These are phyloP conservation scores for Parotocinclus haroldoi DNA, from an alignment of 2,797 vertebrate genomes.

Conservation along the genomic window DNA sequence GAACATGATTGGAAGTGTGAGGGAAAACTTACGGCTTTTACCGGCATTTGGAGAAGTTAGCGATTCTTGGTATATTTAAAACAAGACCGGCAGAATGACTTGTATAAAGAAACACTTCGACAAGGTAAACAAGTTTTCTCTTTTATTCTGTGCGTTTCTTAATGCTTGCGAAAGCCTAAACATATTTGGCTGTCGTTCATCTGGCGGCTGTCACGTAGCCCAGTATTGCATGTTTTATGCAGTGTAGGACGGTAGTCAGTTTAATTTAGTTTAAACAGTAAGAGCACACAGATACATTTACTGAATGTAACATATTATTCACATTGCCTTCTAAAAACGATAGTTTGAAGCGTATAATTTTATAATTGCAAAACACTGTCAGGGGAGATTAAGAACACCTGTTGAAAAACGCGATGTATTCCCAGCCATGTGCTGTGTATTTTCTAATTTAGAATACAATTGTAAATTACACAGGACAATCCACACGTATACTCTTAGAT, in stretches of 20 bases:
- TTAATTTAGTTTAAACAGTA: too few species aligned
- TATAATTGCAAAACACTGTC: neutral
- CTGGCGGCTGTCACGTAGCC: too few species aligned
- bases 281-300: neutral
- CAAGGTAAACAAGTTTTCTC: conserved; percentile 34
- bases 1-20: conserved; percentile 79
- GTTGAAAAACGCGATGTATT: neutral
- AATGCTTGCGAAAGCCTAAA: neutral
- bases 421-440: too few species aligned
- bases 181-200: neutral
- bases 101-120: conserved; percentile 1
- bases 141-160: neutral
- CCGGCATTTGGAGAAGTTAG: conserved; percentile 25
- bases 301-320: neutral
- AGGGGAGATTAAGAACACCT: neutral
- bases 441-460: too few species aligned
- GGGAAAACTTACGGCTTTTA: conserved; percentile 60
- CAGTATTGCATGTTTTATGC: neutral
- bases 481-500: too few species aligned
- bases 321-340: neutral
- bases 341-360: neutral
- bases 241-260: too few species aligned
- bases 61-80: neutral
- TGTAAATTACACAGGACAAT: too few species aligned
- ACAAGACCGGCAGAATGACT: conserved; percentile 31